phyloP scores from a whole-genome alignment of 2,888 invertebrate genomes.

The Cacoxenus indagator region DNA sequence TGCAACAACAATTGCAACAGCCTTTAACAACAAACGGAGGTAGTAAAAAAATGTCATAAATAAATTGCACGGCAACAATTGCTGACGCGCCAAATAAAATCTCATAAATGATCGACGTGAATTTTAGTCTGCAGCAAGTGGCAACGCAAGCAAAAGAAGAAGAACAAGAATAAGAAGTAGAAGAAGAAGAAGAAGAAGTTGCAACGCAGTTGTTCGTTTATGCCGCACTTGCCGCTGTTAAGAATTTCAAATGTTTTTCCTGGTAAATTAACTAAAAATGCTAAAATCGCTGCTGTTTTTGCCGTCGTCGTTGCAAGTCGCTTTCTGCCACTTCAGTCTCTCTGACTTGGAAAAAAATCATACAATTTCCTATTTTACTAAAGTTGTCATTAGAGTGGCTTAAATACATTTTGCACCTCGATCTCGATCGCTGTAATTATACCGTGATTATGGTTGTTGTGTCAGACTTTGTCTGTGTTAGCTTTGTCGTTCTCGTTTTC shows the following conservation, averaged over 20 bases:
- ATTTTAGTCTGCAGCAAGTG: conserved; percentile 46
- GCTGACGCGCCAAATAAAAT: conserved; percentile 68
- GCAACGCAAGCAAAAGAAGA: background rate
- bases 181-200: conserved; percentile 30
- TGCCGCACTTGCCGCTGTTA: conserved; percentile 33
- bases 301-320: conserved; percentile 2
- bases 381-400: conserved; percentile 47
- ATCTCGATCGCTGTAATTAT: conserved; percentile 42
- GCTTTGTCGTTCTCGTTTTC: background rate
- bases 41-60: conserved; percentile 55
- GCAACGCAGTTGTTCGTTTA: conserved; percentile 12
- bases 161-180: conserved; percentile 28
- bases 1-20: conserved; percentile 51
- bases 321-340: background rate
- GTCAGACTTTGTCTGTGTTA: background rate
- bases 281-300: conserved; percentile 55
- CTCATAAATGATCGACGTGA: conserved; percentile 67
- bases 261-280: conserved; percentile 69
- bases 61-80: conserved; percentile 63
- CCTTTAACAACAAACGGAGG: conserved; percentile 29
- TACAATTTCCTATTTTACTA: conserved; percentile 49
- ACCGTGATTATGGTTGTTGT: conserved; percentile 37
- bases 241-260: conserved; percentile 62
- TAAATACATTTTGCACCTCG: conserved; percentile 44
- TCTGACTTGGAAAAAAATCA: conserved; percentile 27